Conservation (phyloP, 2,888 invertebrate genomes). For the Lycaena phlaeas region DNA sequence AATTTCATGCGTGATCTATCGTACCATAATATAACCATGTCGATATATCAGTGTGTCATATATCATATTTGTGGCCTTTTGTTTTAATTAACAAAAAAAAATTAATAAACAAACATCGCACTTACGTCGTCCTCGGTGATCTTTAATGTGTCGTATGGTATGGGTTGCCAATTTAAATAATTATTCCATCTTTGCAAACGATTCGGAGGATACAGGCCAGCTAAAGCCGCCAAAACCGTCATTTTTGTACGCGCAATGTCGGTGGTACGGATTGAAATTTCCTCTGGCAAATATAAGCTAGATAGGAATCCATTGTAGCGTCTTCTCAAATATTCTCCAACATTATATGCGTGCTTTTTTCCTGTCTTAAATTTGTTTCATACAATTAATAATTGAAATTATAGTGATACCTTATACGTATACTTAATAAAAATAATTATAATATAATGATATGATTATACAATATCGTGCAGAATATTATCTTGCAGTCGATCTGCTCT, state of each 20-base stretch:
- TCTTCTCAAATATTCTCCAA: constrained; percentile 59
- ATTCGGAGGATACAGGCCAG: constrained; percentile 78
- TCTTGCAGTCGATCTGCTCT: no score
- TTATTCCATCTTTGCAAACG: constrained; percentile 70
- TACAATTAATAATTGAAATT: no score
- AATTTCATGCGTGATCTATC: no score
- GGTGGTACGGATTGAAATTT: constrained; percentile 74
- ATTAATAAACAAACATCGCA: constrained; percentile 13
- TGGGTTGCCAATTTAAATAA: constrained; percentile 77
- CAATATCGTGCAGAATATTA: no score
- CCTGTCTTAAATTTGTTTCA: no score
- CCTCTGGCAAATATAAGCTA: constrained; percentile 51
- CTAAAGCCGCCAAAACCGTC: constrained; percentile 78
- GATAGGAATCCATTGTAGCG: constrained; percentile 59
- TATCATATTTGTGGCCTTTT: no score
- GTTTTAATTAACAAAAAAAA: no score
- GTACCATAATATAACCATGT: no score
- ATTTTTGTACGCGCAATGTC: constrained; percentile 82
- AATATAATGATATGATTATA: no score
- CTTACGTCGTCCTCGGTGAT: constrained; percentile 51
- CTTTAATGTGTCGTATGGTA: constrained; percentile 64
- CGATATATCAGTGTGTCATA: no score
- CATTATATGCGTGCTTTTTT: constrained; percentile 56
- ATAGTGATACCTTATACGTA: no score
- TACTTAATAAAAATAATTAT: no score